Base-by-base conservation (phyloP, 2,113 vertebrate species). In the Pseudolaguvia tuberculata region DNA sequence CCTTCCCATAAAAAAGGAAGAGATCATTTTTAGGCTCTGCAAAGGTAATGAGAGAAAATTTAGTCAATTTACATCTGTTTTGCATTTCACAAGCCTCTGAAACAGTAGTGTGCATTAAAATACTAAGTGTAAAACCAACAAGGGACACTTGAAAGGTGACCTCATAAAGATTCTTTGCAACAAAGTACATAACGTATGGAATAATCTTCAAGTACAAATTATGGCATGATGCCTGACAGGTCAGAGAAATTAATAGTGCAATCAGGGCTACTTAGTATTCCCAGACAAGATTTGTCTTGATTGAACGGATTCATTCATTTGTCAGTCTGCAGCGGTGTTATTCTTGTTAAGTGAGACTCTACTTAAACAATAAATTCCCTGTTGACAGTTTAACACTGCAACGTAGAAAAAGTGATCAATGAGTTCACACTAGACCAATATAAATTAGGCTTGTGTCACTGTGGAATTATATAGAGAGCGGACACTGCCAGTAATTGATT, bases 1-100 rank as follows among this genome's bases (percentile, higher is more conserved):
- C 97, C 88, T 99, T 99, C 25, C 97, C 97, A 83, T 98, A 99
- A 90, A 99, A 97, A 68, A 99, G 93, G 89, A 98, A 99, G 83
- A 98, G 89, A 82, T 98, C 93, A 81, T 92, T 96, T 88, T 96
- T 98, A 35, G 95, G 96, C 88, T 94, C 97, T 99, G 88, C 50
- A 87, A 88, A 83, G 82, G 87, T 86, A 90, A 89, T 93, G 88
- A 90, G 81, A 71, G 81, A 29, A 77, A 71, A 70, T 39, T 53
- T 23, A 67, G 67, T 77, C 14, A 63, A 77, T 55, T 21, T 55
- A 3, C 17, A 45, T 15, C 45, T 67, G 31, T 29, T 70, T 61
- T 52, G 29, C 50, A 63, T 63, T 77, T 71, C 21, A 27, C 57
- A 62, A 70, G 56, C 29, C n/a, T 51, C 39, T 47, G 17, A 57